A percentile compares a stretch with the other conserved stretches of the same genome.
phyloP scores from a whole-genome alignment of 2,797 vertebrate species.

The Myotis findleyi region DNA sequence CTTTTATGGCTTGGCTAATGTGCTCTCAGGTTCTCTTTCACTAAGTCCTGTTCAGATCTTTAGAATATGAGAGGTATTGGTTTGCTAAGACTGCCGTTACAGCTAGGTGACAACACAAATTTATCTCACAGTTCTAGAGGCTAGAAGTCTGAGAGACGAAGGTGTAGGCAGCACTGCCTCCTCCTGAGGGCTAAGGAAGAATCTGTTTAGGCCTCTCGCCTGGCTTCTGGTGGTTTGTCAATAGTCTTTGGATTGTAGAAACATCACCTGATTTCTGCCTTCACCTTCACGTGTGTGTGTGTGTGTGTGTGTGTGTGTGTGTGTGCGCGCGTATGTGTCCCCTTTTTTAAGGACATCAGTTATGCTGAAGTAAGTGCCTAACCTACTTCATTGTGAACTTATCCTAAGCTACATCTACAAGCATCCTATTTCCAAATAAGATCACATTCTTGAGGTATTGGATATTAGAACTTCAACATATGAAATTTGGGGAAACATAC shows the following conservation, averaged over 20 bases:
- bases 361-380: not conserved
- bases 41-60: not conserved
- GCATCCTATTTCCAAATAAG: not conserved
- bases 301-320: not conserved
- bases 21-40: not conserved
- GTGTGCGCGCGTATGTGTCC: not conserved
- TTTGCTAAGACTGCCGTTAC: not conserved
- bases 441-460: not conserved
- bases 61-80: not conserved
- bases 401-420: not conserved
- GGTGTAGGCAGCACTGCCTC: not conserved
- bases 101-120: not conserved
- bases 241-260: not conserved
- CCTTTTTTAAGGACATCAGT: not conserved
- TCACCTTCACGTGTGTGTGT: not conserved
- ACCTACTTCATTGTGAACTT: not conserved
- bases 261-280: not conserved
- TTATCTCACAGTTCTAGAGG: not conserved
- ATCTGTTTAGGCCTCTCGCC: not conserved
- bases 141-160: not conserved
- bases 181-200: not conserved
- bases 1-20: not conserved
- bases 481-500: not conserved
- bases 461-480: not conserved
- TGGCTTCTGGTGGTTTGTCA: not conserved